phyloP scores from a whole-genome alignment of 2,113 vertebrate species.

The Heteronetta atricapilla region DNA sequence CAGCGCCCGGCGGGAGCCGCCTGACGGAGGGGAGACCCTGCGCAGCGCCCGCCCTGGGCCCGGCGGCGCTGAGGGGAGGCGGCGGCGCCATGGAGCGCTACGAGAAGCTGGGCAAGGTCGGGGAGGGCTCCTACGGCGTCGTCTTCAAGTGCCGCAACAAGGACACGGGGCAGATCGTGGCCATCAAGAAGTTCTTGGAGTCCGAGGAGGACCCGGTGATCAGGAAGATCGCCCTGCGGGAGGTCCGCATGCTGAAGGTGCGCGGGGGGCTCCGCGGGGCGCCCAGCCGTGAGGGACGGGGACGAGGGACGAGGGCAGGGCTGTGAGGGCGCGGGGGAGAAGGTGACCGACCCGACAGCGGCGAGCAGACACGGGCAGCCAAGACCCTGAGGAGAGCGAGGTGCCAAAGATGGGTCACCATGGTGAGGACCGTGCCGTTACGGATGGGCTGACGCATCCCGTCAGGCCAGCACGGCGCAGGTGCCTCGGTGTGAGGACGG shows the following conservation, averaged over 20 bases:
- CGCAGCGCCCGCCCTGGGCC: background rate
- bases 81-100: constrained; percentile 90
- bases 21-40: background rate
- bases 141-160: constrained; percentile 94
- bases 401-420: background rate
- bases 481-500: fast-evolving
- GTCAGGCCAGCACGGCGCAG: background rate
- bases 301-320: too few species aligned
- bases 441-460: fast-evolving
- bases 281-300: too few species aligned
- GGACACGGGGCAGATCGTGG: constrained; percentile 91
- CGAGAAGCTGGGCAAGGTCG: constrained; percentile 92
- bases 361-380: too few species aligned
- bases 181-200: constrained; percentile 96
- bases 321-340: too few species aligned
- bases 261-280: background rate
- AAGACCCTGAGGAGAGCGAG: too few species aligned
- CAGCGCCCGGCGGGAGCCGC: background rate
- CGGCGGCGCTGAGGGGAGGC: background rate
- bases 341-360: too few species aligned
- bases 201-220: constrained; percentile 94
- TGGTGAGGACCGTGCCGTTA: background rate
- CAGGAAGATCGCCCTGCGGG: constrained; percentile 91
- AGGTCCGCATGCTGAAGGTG: constrained; percentile 94
- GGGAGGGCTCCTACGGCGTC: constrained; percentile 93